Base-by-base conservation (phyloP, 2,113 vertebrate species). In the Mastomys natalensis region DNA sequence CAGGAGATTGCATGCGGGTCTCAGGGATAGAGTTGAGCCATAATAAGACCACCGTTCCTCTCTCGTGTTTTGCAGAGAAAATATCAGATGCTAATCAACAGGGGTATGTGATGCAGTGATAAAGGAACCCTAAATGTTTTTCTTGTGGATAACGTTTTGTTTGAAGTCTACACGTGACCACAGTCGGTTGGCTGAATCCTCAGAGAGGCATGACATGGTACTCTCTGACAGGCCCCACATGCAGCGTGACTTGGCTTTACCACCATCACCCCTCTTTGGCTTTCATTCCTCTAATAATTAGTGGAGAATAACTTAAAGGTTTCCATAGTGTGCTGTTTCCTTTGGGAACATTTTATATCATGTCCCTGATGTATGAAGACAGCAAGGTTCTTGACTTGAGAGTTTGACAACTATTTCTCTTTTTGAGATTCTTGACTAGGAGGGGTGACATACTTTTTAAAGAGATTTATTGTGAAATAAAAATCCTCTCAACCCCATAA, bases 1-100 rank as follows among this genome's bases (percentile, higher is more conserved):
- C 95, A 84, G 89, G 89, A 96, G 89, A 96, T 97, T 97, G 95
- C 92, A 88, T 1, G 48, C 37, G 4, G 58, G 78, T 96, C 82
- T 95, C 82, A 34, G 91, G 95, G 94, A 95, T 85, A 90, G 22
- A 95, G 94, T 94, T 76, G 95, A 87, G 31, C 55, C 3, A 0
- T 91, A 97, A 51, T 94, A 91, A 96, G 92, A 60, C 31, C 90
- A 80, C 96, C 70, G 73, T 40, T 66, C 37, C 89, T 55, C 19
- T 34, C 53, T 77, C 66, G 87, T 87, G 84, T 72, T 91, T 85
- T 88, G 40, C 77, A 85, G 91, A 95, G 89, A 87, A 95, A 93
- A 94, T 68, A 95, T 73, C 64, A 91, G 81, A 95, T 94, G 73
- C 66, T 97, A 85, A 95, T 68, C 91, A 74, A 76, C 48, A 95